Base-by-base conservation (phyloP, 2,797 vertebrate genomes). In the Gymnoscopelus braueri region DNA sequence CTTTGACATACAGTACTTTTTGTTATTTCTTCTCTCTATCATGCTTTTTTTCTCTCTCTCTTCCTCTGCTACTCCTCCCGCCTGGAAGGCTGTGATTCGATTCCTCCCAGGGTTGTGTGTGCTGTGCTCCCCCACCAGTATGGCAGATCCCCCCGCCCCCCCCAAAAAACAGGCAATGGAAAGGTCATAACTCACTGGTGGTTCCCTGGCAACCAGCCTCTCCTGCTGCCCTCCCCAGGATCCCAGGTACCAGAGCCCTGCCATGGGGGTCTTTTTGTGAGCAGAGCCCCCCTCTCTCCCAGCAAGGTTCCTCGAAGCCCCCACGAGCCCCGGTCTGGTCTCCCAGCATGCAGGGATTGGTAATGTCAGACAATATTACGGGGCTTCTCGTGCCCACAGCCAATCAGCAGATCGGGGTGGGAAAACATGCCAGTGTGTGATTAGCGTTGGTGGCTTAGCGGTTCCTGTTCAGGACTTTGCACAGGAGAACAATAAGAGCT, bases 401-500 rank as follows among this genome's bases (percentile, higher is more conserved):
- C 39, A 85, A 88, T 87, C 67, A 86, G 70, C 74, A 67, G 48
- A 85, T 79, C 77, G 83, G 78, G 24, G 75, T 58, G 77, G 72
- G 77, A 74, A 68, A 54, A 50, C 79, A 77, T 74, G 72, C 69
- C 39, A 63, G 59, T 71, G 71, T 73, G 39, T 82, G 83, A 89
- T 89, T 87, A 90, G 84, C 67, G 23, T 82, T 72, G 69, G 68
- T 77, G 77, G 83, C 77, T 85, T 78, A 82, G 71, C 72, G 78
- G 78, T 82, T 44, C 81, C 84, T 80, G 79, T 86, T 87, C 72
- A 82, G 39, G 81, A 80, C 80, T 85, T 88, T 39, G 70, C 87
- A 84, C 83, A 82, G 78, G 83, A 90, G 86, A 88, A 89, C 87
- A 88, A 89, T 86, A 86, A 83, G 82, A 84, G 77, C 67, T 86